phyloP scores from a whole-genome alignment of 2,113 vertebrate species.

The Aptenodytes patagonicus region DNA sequence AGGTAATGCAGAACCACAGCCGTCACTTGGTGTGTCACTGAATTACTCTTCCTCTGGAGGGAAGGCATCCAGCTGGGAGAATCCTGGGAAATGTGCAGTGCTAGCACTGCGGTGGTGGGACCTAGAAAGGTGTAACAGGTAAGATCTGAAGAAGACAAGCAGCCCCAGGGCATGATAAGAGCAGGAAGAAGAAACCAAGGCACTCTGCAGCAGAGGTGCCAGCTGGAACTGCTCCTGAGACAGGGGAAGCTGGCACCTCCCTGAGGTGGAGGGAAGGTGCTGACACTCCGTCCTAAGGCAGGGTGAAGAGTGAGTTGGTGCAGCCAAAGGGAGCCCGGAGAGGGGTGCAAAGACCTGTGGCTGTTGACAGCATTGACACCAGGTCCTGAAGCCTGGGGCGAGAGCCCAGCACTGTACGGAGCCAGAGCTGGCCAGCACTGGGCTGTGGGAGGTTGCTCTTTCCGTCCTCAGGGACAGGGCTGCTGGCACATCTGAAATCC shows the following conservation, averaged over 20 bases:
- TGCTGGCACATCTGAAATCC: not conserved
- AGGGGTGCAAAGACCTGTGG: not conserved
- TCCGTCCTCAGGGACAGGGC: not conserved
- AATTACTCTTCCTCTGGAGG: not conserved
- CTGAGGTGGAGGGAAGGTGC: not conserved
- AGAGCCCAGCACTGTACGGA: not conserved
- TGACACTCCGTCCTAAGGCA: not conserved
- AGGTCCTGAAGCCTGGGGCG: not conserved
- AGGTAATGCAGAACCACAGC: not conserved
- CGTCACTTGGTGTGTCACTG: fast-evolving
- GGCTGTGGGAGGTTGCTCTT: not conserved
- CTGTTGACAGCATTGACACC: not conserved
- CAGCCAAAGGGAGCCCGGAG: not conserved
- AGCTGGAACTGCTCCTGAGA: not conserved
- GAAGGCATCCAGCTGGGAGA: not conserved
- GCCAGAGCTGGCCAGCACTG: not conserved
- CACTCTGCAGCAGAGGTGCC: not conserved
- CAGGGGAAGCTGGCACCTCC: not conserved
- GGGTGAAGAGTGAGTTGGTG: not conserved
- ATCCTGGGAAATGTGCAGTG: not conserved
- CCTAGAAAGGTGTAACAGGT: not conserved
- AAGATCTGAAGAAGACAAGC: not conserved
- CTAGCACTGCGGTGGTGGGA: not conserved
- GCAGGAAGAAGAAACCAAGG: not conserved
- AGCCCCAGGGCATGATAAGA: not conserved